Evolutionary conservation across 2,888 invertebrate genomes (phyloP), one percentile per base, ranked within the genome.

Genomic region (Agriopis marginaria): DNA sequence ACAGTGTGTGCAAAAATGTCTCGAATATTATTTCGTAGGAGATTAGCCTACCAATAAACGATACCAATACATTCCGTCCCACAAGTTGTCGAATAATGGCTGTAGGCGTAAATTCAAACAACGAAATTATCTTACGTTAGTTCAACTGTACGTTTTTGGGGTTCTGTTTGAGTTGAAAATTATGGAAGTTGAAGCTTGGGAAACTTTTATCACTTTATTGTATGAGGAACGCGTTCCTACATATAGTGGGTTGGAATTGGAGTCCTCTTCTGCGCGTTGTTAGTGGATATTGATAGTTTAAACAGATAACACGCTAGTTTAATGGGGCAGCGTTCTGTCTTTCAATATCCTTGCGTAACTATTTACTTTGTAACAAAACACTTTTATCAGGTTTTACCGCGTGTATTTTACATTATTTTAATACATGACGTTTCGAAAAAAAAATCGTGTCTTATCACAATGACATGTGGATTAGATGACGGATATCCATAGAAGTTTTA

Each of bases 91-190:
- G 62, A 61, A 44, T 51, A 66, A 66, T 62, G 44, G 50, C 66
- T 14, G 50, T 40, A 64, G 65, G 65, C 65, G 69, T 66, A 66
- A 66, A 45, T 62, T 61, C 49, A 62, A 62, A 65, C 64, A 69
- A 69, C 65, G 49, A 69, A 69, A 69, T 65, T 64, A 69, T 64
- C 64, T 69, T 63, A 58, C 47, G 63, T 68, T 47, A 49, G 62
- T 53, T 45, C 62, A 62, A 62, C 62, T 66, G 51, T 56, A 61
- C 42, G 49, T 55, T 50, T 67, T 60, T 62, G 59, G 55, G 61
- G 55, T 60, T 66, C 62, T 59, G 58, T 65, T 59, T 58, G 49
- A 59, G 58, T 65, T 65, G 44, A 51, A 51, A 59, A 65, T 53
- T 51, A 58, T 64, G 40, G 56, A 56, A 55, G 50, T 64, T 56